Percentiles rank a stretch among this genome's conserved stretches.
These are phyloP conservation scores for Pomatostomus ruficeps DNA, from an alignment of 2,113 vertebrate genomes.

Conservation along the genomic window DNA sequence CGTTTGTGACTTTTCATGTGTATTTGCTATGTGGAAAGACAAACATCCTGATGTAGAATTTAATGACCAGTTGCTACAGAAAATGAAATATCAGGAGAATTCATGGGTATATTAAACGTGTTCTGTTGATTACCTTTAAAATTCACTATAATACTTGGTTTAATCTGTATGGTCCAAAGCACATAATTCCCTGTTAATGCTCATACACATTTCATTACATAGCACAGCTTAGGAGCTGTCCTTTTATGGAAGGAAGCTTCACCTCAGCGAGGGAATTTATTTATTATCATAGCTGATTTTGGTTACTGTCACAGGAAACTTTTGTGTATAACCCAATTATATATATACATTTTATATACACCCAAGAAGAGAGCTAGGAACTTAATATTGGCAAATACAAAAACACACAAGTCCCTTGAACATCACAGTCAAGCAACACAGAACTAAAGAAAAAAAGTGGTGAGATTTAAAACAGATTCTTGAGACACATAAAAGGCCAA, in stretches of 20 bases:
- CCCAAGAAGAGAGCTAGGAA: neutral
- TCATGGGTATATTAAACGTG: fast-evolving
- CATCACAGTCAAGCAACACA: neutral
- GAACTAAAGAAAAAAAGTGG: neutral
- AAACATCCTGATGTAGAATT: neutral
- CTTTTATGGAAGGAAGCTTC: neutral
- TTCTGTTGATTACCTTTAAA: neutral
- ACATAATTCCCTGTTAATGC: neutral
- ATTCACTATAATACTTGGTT: neutral
- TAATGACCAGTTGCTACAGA: neutral
- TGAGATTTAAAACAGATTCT: neutral
- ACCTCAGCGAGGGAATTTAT: neutral
- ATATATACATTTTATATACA: neutral
- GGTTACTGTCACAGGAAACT: neutral
- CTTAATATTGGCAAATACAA: neutral
- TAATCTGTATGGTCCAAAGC: neutral
- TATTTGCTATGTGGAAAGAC: neutral
- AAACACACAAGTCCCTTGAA: neutral
- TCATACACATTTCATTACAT: fast-evolving
- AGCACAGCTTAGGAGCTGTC: neutral
- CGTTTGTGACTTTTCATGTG: neutral
- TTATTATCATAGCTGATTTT: neutral
- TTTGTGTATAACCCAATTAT: neutral
- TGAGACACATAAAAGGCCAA: neutral
- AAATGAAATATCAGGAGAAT: neutral